phyloP scores from a whole-genome alignment of 2,113 vertebrate species.

The Sula dactylatra region DNA sequence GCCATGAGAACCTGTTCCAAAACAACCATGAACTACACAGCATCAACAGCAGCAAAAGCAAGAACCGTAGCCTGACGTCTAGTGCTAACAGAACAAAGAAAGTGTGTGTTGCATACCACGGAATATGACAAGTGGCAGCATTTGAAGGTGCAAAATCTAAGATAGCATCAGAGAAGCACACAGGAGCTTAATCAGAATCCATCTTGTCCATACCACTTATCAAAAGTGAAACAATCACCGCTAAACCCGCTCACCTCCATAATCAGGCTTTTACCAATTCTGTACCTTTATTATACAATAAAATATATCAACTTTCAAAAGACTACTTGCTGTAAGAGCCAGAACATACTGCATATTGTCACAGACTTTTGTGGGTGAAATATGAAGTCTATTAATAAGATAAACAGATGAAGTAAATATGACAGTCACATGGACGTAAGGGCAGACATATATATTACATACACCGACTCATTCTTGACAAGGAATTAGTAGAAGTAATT shows the following conservation, averaged over 20 bases:
- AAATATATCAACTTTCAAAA: neutral
- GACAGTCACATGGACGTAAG: neutral
- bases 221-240: neutral
- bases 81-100: neutral
- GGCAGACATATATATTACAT: neutral
- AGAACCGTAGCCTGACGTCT: neutral
- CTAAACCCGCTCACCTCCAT: neutral
- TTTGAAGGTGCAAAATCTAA: neutral
- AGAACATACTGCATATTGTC: neutral
- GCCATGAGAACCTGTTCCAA: neutral
- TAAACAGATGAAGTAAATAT: neutral
- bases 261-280: neutral
- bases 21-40: neutral
- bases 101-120: rapidly evolving
- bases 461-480: neutral
- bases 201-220: neutral
- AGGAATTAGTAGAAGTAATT: neutral
- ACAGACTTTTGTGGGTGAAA: neutral
- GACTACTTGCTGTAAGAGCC: neutral
- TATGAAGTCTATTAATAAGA: neutral
- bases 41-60: neutral
- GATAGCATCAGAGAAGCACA: neutral
- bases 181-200: neutral
- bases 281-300: neutral
- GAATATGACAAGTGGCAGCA: neutral